phyloP scores from a whole-genome alignment of 2,113 vertebrate species.

The Silurus meridionalis region DNA sequence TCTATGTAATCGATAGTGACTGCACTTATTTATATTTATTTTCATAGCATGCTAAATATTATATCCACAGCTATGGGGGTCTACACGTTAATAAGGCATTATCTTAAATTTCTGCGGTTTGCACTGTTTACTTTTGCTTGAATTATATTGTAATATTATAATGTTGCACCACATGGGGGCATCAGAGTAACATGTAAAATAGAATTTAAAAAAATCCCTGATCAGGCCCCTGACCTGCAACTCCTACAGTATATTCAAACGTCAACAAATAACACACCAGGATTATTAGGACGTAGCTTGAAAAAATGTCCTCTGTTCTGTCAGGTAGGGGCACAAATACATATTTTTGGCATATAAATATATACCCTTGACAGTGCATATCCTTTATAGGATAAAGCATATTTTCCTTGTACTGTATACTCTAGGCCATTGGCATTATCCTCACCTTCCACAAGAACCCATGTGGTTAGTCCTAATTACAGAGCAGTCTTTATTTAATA shows the following conservation, averaged over 20 bases:
- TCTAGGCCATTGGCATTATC: background rate
- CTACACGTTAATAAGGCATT: too few species aligned
- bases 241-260: background rate
- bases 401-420: background rate
- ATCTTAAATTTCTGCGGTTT: too few species aligned
- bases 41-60: too few species aligned
- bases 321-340: background rate
- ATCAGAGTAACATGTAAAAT: constrained; percentile 43
- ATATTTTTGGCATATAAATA: background rate
- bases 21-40: too few species aligned
- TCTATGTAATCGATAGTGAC: too few species aligned
- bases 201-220: background rate
- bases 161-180: constrained; percentile 59
- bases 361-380: background rate
- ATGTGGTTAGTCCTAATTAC: background rate
- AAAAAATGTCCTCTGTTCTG: background rate
- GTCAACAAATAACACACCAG: background rate
- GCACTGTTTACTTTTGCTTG: too few species aligned
- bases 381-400: background rate
- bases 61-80: too few species aligned
- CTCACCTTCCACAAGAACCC: background rate
- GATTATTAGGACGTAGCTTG: background rate
- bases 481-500: background rate
- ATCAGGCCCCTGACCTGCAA: background rate
- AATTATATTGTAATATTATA: too few species aligned